Conservation (phyloP, 2,797 vertebrate genomes). For the Poeciliopsis turneri region DNA sequence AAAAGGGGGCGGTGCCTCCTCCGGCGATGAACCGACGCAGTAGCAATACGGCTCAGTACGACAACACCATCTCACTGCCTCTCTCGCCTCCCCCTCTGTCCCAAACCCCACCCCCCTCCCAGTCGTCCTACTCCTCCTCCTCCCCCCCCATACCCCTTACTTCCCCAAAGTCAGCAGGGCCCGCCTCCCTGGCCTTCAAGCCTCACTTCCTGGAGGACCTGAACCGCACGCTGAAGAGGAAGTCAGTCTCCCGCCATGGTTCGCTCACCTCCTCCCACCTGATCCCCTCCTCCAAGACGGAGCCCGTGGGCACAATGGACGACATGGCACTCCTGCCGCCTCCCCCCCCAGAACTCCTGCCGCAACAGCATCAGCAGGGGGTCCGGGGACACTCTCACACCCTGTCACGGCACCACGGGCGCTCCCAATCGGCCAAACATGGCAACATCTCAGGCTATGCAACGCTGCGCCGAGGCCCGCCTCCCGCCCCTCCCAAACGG, state of each 20-base stretch:
- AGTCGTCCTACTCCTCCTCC: slow-evolving; percentile 71
- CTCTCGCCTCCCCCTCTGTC: slow-evolving; percentile 73
- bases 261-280: slow-evolving; percentile 88
- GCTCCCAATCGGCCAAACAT: slow-evolving; percentile 82
- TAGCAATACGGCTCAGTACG: slow-evolving; percentile 80
- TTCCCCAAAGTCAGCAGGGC: slow-evolving; percentile 85
- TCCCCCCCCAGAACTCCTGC: slow-evolving; percentile 91
- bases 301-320: slow-evolving; percentile 94
- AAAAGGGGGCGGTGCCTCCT: slow-evolving; percentile 87
- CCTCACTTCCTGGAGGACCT: slow-evolving; percentile 97
- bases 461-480: slow-evolving; percentile 93
- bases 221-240: slow-evolving; percentile 96
- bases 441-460: slow-evolving; percentile 96
- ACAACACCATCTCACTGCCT: slow-evolving; percentile 66
- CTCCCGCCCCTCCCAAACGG: slow-evolving; percentile 93
- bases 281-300: slow-evolving; percentile 79
- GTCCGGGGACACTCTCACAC: slow-evolving; percentile 81
- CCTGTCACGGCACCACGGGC: slow-evolving; percentile 73
- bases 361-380: slow-evolving; percentile 86
- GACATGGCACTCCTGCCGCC: slow-evolving; percentile 95
- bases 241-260: slow-evolving; percentile 93
- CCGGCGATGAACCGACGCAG: slow-evolving; percentile 86
- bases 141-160: slow-evolving; percentile 86
- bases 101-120: slow-evolving; percentile 73
- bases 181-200: slow-evolving; percentile 84